Evolutionary conservation across 1,140 invertebrate genomes (phyloP), one percentile per base, ranked within the genome.

Genomic region (Drosophila quadrilineata): DNA sequence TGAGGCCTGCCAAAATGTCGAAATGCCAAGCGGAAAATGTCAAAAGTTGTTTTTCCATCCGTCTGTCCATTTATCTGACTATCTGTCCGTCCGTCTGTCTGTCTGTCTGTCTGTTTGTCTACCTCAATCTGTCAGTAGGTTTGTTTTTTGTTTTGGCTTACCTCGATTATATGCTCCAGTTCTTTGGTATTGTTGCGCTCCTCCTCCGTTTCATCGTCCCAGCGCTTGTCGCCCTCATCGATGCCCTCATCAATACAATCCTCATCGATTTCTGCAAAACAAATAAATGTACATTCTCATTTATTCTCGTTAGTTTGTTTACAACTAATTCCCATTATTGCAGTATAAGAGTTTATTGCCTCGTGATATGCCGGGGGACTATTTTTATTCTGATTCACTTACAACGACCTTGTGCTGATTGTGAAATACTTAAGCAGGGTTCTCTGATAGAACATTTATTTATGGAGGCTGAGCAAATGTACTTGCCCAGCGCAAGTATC

Each of bases 241-340:
- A 95, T 95, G 90, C 97, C 96, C 66, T 95, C 91, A 90, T 97
- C 96, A 73, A 97, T 97, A 35, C 96, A 96, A 90, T 97, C 96
- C 89, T 97, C 96, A 71, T 96, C 96, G 0, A 94, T 95, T 90
- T 96, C 95, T 46, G 90, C 38, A 21, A 36, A 31, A 5, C 1
- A 65, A 43, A 6, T 16, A 6, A 14, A 8, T 35, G 5, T 16
- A 16, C 6, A 10, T 9, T 10, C 45, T 14, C 31, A 12, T 3
- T 50, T n/a, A n/a, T 50, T 40, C 12, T 21, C 26, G 33, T 40
- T 41, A 40, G 24, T 17, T 35, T 36, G 35, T n/a, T 14, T 9
- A 26, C 19, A 21, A 35, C 28, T 43, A 58, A 58, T 58, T 58
- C 14, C 22, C 41, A 40, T 28, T n/a, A 8, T 14, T 43, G 9